Evolutionary conservation across 2,113 vertebrate genomes (phyloP).

Genomic region (Pterocles gutturalis): DNA sequence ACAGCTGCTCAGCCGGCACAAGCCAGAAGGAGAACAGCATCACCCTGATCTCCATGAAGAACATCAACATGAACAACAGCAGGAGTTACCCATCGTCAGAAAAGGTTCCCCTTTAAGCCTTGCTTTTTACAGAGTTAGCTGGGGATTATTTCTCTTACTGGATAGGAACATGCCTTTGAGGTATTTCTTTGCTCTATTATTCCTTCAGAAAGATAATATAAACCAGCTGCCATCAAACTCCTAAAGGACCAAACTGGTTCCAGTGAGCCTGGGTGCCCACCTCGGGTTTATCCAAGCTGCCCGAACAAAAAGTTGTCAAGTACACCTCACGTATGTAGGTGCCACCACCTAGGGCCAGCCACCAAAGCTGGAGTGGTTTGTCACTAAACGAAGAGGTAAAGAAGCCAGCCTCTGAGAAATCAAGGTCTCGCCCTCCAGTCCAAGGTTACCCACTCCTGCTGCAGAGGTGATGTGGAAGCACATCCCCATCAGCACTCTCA

Average conservation of each 20-base stretch:
- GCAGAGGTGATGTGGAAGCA: background rate
- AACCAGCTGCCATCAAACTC: background rate
- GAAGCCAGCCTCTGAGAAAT: background rate
- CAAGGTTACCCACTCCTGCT: background rate
- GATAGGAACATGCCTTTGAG: background rate
- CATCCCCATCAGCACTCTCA: background rate
- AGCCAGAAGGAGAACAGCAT: constrained; percentile 82
- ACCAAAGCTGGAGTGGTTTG: background rate
- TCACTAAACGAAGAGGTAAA: background rate
- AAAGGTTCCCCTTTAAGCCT: constrained; percentile 58
- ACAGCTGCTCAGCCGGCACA: constrained; percentile 73
- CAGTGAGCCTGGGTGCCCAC: background rate
- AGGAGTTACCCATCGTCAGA: constrained; percentile 56
- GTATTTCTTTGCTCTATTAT: background rate
- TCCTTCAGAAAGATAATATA: background rate
- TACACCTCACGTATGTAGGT: rapidly evolving
- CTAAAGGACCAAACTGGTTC: background rate
- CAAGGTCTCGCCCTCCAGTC: background rate
- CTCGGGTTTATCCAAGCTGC: background rate
- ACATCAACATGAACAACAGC: constrained; percentile 84
- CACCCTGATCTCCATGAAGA: constrained; percentile 86
- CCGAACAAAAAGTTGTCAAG: background rate
- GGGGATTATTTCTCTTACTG: background rate
- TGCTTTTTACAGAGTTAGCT: background rate
- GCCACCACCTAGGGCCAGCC: background rate